Conservation (phyloP, 2,113 vertebrate genomes). For the Odocoileus hemionus region DNA sequence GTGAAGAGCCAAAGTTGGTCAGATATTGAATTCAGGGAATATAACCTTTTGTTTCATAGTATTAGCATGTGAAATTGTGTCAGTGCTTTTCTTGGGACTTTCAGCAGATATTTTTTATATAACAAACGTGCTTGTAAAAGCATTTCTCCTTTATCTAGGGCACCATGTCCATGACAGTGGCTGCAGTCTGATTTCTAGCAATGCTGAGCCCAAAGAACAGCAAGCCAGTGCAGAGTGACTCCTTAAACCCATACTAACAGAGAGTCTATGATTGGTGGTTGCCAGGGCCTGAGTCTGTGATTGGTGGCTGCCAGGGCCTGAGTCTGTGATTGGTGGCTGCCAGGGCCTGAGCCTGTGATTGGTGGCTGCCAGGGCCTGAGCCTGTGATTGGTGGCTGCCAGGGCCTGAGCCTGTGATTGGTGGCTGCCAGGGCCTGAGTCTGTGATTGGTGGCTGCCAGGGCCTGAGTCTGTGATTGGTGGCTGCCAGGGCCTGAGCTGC, state of each 20-base stretch:
- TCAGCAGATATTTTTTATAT: background rate
- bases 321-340: too few species aligned
- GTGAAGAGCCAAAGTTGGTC: background rate
- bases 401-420: too few species aligned
- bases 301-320: too few species aligned
- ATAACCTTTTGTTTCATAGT: background rate
- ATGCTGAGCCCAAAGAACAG: background rate
- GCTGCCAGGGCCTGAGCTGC: background rate
- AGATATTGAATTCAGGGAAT: background rate
- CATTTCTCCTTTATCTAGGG: background rate
- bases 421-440: too few species aligned
- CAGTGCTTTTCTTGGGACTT: background rate
- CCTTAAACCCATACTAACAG: background rate
- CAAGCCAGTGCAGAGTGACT: background rate
- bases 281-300: background rate
- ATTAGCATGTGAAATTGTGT: background rate
- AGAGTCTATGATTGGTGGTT: background rate
- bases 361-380: too few species aligned
- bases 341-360: too few species aligned
- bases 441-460: too few species aligned
- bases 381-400: too few species aligned
- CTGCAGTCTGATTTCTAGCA: background rate
- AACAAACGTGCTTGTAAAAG: background rate
- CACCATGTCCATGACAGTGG: background rate
- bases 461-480: too few species aligned